Evolutionary conservation across 2,797 vertebrate species (phyloP), one percentile per base, ranked within the genome.

Genomic region (Dallia pectoralis): DNA sequence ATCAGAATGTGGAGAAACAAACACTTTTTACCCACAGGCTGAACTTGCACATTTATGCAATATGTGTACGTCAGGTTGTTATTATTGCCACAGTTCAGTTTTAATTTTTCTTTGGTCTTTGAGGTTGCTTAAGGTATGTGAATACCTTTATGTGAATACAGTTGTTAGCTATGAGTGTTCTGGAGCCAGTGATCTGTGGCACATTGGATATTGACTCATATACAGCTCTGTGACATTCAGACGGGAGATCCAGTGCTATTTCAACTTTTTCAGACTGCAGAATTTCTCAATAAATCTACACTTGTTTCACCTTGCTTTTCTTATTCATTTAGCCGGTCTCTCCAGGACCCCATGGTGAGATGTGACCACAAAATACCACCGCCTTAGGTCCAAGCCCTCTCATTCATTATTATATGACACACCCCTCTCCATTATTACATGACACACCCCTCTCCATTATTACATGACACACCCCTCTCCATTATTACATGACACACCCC

Each of bases 1-100:
- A 67, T 47, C 36, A 67, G n/a, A n/a, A 40, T 44, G 22, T 44
- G n/a, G 22, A 67, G 44, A 47, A 67, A 67, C 65, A 67, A 67
- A 40, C 65, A 40, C 33, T 40, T 44, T 67, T 36, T 47, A 47
- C 33, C 65, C 40, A 36, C n/a, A 44, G 65, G 65, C 65, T 67
- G 15, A 64, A 64, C 27, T 19, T 4, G 40, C 15, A 22, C 33
- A 47, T 67, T 40, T 47, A 47, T 25, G 36, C 65, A 22, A 44
- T 25, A 67, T 67, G 19, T 22, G 4, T 12, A 67, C 11, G 40
- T 44, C 40, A 47, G 33, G 40, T 6, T 25, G n/a, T 67, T 44
- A 30, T 64, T 32, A 64, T 64, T 64, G 29, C 62, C 30, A 18
- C 18, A 29, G 19, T 15, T 27, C 1, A n/a, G 25, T 44, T n/a